These are phyloP conservation scores for Leptinotarsa haldemani DNA, from an alignment of 2,888 invertebrate genomes.

Conservation along the genomic window DNA sequence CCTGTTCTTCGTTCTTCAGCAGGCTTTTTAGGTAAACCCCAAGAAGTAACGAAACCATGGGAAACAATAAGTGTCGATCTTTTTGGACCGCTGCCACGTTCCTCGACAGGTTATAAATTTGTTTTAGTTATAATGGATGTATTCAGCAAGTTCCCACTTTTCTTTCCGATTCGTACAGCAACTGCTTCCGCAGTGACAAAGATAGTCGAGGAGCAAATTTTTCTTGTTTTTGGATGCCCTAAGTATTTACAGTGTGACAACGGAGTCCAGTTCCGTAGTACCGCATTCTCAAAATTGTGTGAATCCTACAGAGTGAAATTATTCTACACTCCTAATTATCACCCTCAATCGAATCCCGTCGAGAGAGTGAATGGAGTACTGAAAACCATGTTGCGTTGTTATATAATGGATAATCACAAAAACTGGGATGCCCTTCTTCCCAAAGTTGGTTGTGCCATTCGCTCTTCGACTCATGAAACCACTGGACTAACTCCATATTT, in stretches of 20 bases:
- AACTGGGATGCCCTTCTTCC: conserved; percentile 26
- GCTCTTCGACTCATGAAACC: conserved; percentile 28
- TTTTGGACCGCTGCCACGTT: conserved; percentile 41
- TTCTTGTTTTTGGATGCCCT: conserved; percentile 39
- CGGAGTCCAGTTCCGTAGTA: conserved; percentile 23
- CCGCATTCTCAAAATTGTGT: conserved; percentile 21
- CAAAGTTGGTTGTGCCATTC: conserved; percentile 29
- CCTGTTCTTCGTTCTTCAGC: conserved; percentile 19
- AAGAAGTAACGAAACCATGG: conserved; percentile 10
- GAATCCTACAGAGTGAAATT: conserved; percentile 27
- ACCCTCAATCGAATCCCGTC: conserved; percentile 55
- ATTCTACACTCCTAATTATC: conserved; percentile 51
- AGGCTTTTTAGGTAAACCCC: conserved; percentile 15
- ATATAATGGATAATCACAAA: conserved; percentile 29
- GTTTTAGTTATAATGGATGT: conserved; percentile 39
- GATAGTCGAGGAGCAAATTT: conserved; percentile 28
- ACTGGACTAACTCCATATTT: conserved; percentile 29
- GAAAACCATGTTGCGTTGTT: conserved; percentile 52
- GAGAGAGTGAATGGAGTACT: conserved; percentile 55
- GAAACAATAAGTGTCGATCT: conserved; percentile 31
- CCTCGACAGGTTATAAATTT: conserved; percentile 34
- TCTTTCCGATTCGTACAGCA: conserved; percentile 36
- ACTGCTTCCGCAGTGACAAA: conserved; percentile 20
- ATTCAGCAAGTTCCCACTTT: conserved; percentile 37
- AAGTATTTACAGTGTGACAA: conserved; percentile 31